Evolutionary conservation across 2,888 invertebrate species (phyloP).

Genomic region (Parthenolecanium corni): DNA sequence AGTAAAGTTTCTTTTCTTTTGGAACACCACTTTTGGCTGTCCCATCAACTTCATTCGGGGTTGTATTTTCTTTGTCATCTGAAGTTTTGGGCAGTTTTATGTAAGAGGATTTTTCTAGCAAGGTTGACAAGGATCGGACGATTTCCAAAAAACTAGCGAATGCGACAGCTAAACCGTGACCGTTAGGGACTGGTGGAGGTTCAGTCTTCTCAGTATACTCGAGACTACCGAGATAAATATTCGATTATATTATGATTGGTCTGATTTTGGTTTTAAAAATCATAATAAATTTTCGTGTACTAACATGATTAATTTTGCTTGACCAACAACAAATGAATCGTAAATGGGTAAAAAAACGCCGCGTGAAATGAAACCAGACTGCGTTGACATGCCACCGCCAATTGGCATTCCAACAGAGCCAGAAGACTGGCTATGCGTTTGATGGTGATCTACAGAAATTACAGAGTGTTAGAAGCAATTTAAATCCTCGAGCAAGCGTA

Average conservation of each 20-base stretch:
- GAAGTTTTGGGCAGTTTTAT: background rate
- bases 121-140: slow-evolving; percentile 51
- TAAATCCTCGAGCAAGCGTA: no score
- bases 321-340: slow-evolving; percentile 69
- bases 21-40: slow-evolving; percentile 38
- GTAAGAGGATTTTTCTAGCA: slow-evolving; percentile 16
- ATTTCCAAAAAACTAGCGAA: slow-evolving; percentile 88
- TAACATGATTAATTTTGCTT: slow-evolving; percentile 84
- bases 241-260: background rate
- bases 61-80: slow-evolving; percentile 1
- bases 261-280: no score
- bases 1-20: slow-evolving; percentile 40
- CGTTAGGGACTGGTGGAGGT: slow-evolving; percentile 86
- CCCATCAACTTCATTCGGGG: slow-evolving; percentile 40
- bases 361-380: slow-evolving; percentile 83
- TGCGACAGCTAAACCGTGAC: slow-evolving; percentile 92
- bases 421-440: slow-evolving; percentile 48
- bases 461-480: background rate
- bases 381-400: slow-evolving; percentile 71
- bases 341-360: slow-evolving; percentile 87
- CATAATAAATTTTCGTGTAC: slow-evolving; percentile 38
- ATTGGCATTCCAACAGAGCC: slow-evolving; percentile 42
- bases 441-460: slow-evolving; percentile 16
- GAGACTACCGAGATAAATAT: slow-evolving; percentile 48
- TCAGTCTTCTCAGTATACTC: slow-evolving; percentile 95